These are phyloP conservation scores for Drosophila eohydei DNA, from an alignment of 2,888 invertebrate species.

Conservation along the genomic window DNA sequence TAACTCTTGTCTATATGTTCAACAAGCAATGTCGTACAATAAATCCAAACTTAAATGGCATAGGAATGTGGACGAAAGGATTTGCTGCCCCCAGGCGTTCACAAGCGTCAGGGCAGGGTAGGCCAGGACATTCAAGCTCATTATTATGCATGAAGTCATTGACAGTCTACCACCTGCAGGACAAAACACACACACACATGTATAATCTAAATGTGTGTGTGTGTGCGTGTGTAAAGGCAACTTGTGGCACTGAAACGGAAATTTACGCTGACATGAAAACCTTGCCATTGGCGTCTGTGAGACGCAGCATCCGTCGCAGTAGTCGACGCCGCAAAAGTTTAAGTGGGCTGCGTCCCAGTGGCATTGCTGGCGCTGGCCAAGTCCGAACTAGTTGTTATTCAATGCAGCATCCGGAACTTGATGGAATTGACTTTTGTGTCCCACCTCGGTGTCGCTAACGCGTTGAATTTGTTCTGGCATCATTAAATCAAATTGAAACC, in stretches of 20 bases:
- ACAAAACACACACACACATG: constrained; percentile 47
- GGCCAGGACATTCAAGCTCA: constrained; percentile 54
- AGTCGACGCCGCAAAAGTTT: constrained; percentile 35
- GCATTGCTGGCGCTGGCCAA: constrained; percentile 13
- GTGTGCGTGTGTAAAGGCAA: constrained; percentile 25
- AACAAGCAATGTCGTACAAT: constrained; percentile 61
- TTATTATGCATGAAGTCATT: constrained; percentile 77
- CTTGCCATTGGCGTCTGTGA: constrained; percentile 71
- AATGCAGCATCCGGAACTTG: constrained; percentile 78
- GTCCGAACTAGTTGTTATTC: constrained; percentile 73
- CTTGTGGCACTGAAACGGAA: constrained; percentile 70
- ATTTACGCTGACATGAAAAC: constrained; percentile 79
- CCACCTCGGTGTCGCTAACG: constrained; percentile 53
- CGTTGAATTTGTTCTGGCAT: constrained; percentile 76
- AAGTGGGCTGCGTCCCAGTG: constrained; percentile 22
- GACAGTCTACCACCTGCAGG: constrained; percentile 78
- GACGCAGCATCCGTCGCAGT: constrained; percentile 64
- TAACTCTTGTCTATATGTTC: constrained; percentile 51
- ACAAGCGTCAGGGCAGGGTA: constrained; percentile 5
- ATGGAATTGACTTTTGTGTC: constrained; percentile 77
- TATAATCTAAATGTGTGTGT: constrained; percentile 7
- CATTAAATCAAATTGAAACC: constrained; percentile 80
- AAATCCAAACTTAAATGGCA: constrained; percentile 68
- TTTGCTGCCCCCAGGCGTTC: constrained; percentile 41
- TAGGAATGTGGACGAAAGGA: constrained; percentile 53